These are phyloP conservation scores for Scaptomyza graminum DNA, from an alignment of 1,140 invertebrate species.

Conservation along the genomic window DNA sequence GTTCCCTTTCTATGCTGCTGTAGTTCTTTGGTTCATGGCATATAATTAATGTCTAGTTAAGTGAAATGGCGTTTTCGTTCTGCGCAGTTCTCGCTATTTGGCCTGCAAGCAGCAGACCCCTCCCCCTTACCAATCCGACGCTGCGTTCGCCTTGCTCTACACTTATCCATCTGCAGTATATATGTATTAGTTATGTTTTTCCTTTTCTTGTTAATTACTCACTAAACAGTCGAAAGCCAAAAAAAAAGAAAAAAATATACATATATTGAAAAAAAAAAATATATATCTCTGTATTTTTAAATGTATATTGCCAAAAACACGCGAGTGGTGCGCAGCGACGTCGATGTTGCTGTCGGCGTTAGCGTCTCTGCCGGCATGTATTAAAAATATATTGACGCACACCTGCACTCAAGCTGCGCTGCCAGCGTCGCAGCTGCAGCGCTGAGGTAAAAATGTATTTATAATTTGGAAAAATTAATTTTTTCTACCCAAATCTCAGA, in stretches of 20 bases:
- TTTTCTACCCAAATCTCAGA: conserved; percentile 29
- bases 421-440: conserved; percentile 15
- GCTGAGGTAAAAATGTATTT: conserved; percentile 81
- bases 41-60: conserved; percentile 81
- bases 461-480: conserved; percentile 78
- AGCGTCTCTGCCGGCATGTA: no score
- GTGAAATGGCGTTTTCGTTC: conserved; percentile 68
- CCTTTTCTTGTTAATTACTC: conserved; percentile 75
- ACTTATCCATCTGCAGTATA: neutral
- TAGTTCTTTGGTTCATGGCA: conserved; percentile 43
- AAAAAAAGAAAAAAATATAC: conserved; percentile 13
- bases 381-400: conserved; percentile 77
- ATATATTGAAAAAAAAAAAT: conserved; percentile 9
- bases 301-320: conserved; percentile 51
- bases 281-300: conserved; percentile 20
- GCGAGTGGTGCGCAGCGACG: conserved; percentile 62
- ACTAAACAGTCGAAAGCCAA: conserved; percentile 65
- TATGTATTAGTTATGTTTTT: neutral
- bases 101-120: neutral
- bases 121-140: neutral
- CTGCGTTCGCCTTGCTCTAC: neutral
- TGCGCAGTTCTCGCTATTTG: conserved; percentile 25
- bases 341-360: neutral
- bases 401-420: conserved; percentile 60
- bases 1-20: conserved; percentile 8